A percentile compares a stretch with the other conserved stretches of the same genome.
Evolutionary conservation across 2,797 vertebrate species (phyloP).

Genomic region (Trematocara caparti): DNA sequence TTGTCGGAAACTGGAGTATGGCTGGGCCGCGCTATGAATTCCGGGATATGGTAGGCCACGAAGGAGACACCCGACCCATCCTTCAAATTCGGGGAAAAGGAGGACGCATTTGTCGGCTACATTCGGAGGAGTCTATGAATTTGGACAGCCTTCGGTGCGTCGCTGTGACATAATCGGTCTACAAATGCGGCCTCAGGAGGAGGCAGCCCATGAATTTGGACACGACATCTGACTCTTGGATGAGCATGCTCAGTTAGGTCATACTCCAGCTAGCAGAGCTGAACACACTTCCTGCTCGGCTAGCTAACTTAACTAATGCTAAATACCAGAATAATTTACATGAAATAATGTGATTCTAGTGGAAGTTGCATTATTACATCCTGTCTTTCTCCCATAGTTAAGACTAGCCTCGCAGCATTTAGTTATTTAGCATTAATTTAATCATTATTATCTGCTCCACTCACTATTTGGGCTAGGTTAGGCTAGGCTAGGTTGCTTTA

Average conservation of each 20-base stretch:
- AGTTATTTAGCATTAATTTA: background rate
- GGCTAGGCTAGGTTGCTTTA: background rate
- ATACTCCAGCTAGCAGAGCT: background rate
- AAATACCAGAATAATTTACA: background rate
- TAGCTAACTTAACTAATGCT: background rate
- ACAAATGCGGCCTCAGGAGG: no score
- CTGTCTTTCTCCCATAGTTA: background rate
- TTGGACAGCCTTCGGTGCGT: no score
- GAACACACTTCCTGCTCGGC: background rate
- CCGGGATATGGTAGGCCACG: no score
- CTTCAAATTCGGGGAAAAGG: no score
- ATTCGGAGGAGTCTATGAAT: no score
- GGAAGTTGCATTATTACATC: background rate
- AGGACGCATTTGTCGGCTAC: no score
- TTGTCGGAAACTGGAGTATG: no score
- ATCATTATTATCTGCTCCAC: background rate
- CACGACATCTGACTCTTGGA: background rate
- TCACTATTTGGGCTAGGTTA: background rate
- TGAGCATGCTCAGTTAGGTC: background rate
- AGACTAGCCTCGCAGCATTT: accelerated
- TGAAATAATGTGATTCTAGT: background rate
- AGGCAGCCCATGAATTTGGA: no score
- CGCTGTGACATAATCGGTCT: no score
- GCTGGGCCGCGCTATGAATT: no score
- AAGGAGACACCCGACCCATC: no score